These are phyloP conservation scores for Hypomecis atomaria DNA, from an alignment of 2,888 invertebrate genomes.

Conservation along the genomic window DNA sequence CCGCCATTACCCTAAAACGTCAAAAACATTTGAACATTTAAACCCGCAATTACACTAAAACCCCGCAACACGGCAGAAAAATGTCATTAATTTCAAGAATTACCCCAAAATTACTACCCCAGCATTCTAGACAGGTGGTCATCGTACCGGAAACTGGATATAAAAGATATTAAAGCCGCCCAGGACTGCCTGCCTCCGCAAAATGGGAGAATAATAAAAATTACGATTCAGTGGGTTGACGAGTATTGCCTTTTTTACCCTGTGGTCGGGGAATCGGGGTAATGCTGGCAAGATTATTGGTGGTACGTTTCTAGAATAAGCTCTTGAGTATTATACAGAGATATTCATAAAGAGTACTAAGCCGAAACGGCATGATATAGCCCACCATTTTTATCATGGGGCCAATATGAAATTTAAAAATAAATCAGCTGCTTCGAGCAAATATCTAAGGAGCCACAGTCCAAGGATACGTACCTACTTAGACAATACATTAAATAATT, in stretches of 20 bases:
- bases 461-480: no score
- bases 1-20: neutral
- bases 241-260: constrained; percentile 36
- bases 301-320: constrained; percentile 3
- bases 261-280: constrained; percentile 1
- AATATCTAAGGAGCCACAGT: no score
- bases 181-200: constrained; percentile 12
- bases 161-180: constrained; percentile 28
- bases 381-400: no score
- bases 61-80: constrained; percentile 10
- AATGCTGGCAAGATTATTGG: constrained; percentile 11
- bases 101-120: constrained; percentile 11
- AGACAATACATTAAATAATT: no score
- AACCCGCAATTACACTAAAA: constrained; percentile 4
- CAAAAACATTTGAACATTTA: neutral
- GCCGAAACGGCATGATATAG: no score
- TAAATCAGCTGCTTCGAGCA: no score
- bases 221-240: constrained; percentile 38
- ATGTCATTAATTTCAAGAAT: constrained; percentile 19
- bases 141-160: constrained; percentile 30
- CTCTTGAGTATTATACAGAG: no score
- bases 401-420: no score
- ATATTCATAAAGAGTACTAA: no score
- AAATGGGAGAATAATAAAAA: constrained; percentile 40
- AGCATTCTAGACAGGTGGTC: constrained; percentile 27